phyloP scores from a whole-genome alignment of 2,888 invertebrate species.

The Oscheius sp. region DNA sequence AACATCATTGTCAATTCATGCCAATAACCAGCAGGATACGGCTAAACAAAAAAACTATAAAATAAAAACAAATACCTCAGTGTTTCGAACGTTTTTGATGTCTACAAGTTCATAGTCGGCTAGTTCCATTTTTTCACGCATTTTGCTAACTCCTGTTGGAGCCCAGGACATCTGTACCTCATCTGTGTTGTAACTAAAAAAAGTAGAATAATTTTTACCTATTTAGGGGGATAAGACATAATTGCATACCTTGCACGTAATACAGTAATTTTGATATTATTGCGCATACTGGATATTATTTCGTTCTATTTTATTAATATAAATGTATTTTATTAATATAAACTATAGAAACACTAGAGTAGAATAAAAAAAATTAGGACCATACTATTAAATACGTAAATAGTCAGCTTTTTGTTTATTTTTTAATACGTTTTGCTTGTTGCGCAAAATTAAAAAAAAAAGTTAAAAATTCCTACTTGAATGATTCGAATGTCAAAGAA shows the following conservation, averaged over 20 bases:
- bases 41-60: conserved; percentile 36
- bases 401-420: no score
- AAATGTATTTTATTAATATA: no score
- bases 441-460: background rate
- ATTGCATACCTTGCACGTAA: no score
- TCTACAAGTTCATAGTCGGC: conserved; percentile 69
- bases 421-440: no score
- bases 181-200: conserved; percentile 70
- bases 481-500: conserved; percentile 69
- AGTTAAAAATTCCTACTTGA: conserved; percentile 60
- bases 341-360: no score
- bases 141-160: conserved; percentile 62
- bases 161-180: conserved; percentile 70
- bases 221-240: no score
- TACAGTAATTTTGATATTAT: no score
- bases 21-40: conserved; percentile 70
- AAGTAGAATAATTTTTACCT: no score
- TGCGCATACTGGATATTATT: no score
- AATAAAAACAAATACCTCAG: conserved; percentile 50
- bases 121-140: conserved; percentile 70
- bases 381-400: no score
- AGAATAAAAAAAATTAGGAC: no score
- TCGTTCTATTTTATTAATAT: no score
- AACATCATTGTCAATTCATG: conserved; percentile 70
- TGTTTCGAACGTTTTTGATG: conserved; percentile 59